Percentiles rank a stretch among this genome's conserved stretches.
These are phyloP conservation scores for Hermaeophaga mercurialis DNA, from an alignment of 2,888 invertebrate genomes.

Conservation along the genomic window DNA sequence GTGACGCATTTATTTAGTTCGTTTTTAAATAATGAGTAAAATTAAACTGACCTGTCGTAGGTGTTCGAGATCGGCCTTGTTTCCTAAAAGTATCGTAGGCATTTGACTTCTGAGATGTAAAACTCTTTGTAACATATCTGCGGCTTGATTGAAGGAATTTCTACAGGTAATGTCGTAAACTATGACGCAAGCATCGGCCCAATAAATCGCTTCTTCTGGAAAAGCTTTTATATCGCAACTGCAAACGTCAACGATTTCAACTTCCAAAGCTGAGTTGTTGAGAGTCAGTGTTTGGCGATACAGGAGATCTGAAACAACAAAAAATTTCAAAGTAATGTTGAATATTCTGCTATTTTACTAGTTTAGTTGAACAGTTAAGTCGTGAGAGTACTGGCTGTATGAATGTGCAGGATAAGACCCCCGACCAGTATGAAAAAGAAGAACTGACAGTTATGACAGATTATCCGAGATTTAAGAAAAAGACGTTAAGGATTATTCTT, in stretches of 20 bases:
- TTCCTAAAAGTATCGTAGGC: slow-evolving; percentile 70
- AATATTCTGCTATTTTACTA: no score
- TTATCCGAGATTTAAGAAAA: no score
- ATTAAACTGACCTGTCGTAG: slow-evolving; percentile 68
- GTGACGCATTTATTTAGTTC: no score
- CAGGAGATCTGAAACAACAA: slow-evolving; percentile 69
- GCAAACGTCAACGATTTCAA: slow-evolving; percentile 81
- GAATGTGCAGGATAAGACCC: no score
- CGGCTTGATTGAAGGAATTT: slow-evolving; percentile 72
- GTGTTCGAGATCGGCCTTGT: slow-evolving; percentile 81
- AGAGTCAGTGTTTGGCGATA: slow-evolving; percentile 76
- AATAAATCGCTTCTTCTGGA: slow-evolving; percentile 68
- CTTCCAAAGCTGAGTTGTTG: slow-evolving; percentile 73
- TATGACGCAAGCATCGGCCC: slow-evolving; percentile 79
- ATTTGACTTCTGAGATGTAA: slow-evolving; percentile 60
- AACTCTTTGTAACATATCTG: slow-evolving; percentile 66
- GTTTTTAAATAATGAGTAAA: background rate
- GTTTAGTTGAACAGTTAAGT: no score
- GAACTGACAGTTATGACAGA: no score
- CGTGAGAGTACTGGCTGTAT: no score
- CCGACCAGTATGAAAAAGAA: no score
- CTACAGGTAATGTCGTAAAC: slow-evolving; percentile 79
- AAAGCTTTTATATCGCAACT: slow-evolving; percentile 65
- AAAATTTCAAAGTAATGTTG: no score
- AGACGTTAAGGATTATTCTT: no score